These are phyloP conservation scores for Leptopterna dolabrata DNA, from an alignment of 2,888 invertebrate genomes.

Conservation along the genomic window DNA sequence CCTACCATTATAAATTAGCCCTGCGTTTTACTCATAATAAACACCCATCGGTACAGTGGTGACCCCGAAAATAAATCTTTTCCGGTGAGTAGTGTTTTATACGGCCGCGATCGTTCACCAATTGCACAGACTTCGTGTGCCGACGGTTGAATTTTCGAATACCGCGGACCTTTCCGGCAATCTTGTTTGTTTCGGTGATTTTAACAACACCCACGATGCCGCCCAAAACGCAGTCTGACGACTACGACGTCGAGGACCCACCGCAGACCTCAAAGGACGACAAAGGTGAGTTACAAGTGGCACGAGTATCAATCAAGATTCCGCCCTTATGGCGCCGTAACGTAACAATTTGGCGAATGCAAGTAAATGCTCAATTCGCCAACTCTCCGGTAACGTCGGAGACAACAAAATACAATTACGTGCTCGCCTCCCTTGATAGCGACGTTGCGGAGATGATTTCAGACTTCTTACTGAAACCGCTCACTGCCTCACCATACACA, in stretches of 20 bases:
- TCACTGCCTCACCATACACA: neutral
- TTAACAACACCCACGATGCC: too few species aligned
- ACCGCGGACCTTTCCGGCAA: too few species aligned
- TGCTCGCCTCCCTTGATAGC: neutral
- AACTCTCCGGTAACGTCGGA: neutral
- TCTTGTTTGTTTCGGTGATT: too few species aligned
- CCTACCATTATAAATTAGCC: too few species aligned
- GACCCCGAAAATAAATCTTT: too few species aligned
- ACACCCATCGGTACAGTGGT: too few species aligned
- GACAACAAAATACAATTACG: neutral
- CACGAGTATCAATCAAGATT: neutral
- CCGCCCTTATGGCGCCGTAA: neutral
- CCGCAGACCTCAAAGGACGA: neutral
- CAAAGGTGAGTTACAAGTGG: neutral
- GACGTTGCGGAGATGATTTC: constrained; percentile 16
- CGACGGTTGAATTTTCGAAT: too few species aligned
- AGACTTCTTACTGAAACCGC: neutral
- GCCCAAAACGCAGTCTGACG: too few species aligned
- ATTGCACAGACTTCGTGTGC: too few species aligned
- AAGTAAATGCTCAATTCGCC: neutral
- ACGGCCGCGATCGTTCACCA: too few species aligned
- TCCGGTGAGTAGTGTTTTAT: too few species aligned
- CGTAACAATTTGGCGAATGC: neutral
- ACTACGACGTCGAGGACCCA: neutral
- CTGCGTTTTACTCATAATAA: too few species aligned